Evolutionary conservation across 2,888 invertebrate species (phyloP).

Genomic region (Trichogramma dendrolimi): DNA sequence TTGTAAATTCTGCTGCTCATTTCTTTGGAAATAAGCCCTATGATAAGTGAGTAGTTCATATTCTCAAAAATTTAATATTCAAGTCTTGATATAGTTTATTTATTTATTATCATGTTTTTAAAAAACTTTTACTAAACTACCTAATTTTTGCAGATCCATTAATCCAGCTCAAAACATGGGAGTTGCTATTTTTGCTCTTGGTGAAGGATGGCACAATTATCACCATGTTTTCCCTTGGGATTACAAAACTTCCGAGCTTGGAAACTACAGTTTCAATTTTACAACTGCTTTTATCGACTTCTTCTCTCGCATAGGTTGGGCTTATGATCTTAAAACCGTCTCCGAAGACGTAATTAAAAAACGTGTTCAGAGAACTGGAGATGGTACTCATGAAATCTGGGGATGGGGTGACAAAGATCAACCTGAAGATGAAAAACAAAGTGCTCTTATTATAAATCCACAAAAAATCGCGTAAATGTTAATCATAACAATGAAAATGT

Average conservation of each 20-base stretch:
- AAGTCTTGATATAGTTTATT: not conserved
- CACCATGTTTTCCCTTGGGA: conserved; percentile 92
- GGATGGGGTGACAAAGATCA: conserved; percentile 56
- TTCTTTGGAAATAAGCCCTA: conserved; percentile 70
- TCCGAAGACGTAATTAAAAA: conserved; percentile 66
- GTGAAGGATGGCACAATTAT: conserved; percentile 88
- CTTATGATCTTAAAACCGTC: conserved; percentile 80
- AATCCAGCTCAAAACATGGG: conserved; percentile 73
- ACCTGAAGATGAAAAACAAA: no score
- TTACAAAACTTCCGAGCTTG: conserved; percentile 84
- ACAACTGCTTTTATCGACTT: conserved; percentile 61
- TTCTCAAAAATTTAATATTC: conserved; percentile 24
- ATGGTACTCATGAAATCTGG: conserved; percentile 72
- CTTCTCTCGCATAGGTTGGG: conserved; percentile 79
- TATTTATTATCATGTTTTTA: not conserved
- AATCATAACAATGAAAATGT: no score
- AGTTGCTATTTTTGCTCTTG: conserved; percentile 70
- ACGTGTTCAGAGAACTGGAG: conserved; percentile 70
- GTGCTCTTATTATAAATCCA: no score
- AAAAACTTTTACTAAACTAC: conserved; percentile 6
- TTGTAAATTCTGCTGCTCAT: conserved; percentile 86
- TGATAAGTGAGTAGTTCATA: conserved; percentile 58
- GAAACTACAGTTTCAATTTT: conserved; percentile 62
- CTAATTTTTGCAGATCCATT: conserved; percentile 59
- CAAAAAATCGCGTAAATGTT: no score